Evolutionary conservation across 2,888 invertebrate species (phyloP), one percentile per base, ranked within the genome.

Genomic region (Halictus ligatus): DNA sequence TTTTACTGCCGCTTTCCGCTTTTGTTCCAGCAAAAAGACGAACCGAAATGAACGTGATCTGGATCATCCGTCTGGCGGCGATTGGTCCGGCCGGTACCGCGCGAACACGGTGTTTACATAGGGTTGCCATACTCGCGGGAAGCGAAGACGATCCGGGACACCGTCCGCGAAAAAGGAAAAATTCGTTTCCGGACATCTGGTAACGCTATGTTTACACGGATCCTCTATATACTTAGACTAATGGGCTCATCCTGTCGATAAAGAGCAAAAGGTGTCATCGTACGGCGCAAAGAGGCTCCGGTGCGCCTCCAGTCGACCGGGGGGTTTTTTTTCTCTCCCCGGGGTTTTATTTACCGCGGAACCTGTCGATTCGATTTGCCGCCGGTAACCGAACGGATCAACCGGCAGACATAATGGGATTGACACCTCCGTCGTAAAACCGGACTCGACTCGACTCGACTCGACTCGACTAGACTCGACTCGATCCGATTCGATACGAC

Each of bases 341-440:
- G 35, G 64, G 25, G 40, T 21, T 18, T 25, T 78, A 73, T 71
- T 76, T 73, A 13, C 12, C 48, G 58, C 69, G 25, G 35, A 75
- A 60, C 74, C 74, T 50, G 83, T 83, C 75, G 74, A 75, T 83
- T 78, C 67, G 29, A 75, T 78, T 83, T 46, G 78, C n/a, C 25
- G 46, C 7, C 18, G 29, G 58, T 48, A 78, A 48, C 54, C 25
- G 25, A 58, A 48, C 77, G 54, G 48, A 71, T 78, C 48, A 78
- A 46, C 54, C 40, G 74, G 43, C 58, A 76, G 60, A 73, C 82
- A 77, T 88, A 89, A 90, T 84, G 75, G 81, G 85, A 89, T 90
- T 88, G 87, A 87, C 90, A 89, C 90, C 89, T 88, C 64, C 72
- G 77, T 79, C 50, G 80, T 18, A 71, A 79, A 88, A 81, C 78